These are phyloP conservation scores for Sinotaia quadrata DNA, from an alignment of 2,888 invertebrate genomes.

Conservation along the genomic window DNA sequence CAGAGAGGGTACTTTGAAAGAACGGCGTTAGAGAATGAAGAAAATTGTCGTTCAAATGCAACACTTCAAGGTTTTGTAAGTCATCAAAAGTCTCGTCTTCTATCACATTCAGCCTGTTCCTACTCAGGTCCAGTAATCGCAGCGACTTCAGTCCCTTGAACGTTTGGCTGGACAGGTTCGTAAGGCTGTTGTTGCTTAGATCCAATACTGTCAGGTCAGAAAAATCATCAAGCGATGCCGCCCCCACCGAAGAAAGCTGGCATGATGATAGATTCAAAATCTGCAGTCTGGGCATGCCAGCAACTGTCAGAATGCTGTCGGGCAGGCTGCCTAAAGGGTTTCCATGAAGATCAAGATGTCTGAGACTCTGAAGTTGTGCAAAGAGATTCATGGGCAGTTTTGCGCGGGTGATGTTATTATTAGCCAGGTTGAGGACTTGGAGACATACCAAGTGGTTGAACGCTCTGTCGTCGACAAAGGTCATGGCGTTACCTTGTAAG, in stretches of 20 bases:
- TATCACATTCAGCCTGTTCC: conserved; percentile 17
- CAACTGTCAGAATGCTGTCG: conserved; percentile 12
- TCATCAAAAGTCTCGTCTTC: conserved; percentile 8
- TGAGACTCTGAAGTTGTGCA: conserved; percentile 20
- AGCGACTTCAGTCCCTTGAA: conserved; percentile 22
- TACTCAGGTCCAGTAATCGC: conserved; percentile 26
- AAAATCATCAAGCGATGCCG: conserved; percentile 22
- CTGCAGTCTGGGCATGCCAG: conserved; percentile 15
- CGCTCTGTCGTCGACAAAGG: conserved; percentile 16
- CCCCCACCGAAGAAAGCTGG: conserved; percentile 10
- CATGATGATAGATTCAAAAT: conserved; percentile 22
- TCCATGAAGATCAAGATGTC: conserved; percentile 17
- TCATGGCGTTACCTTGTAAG: conserved; percentile 30
- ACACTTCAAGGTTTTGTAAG: conserved; percentile 5
- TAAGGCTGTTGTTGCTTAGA: conserved; percentile 27
- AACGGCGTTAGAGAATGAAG: neutral
- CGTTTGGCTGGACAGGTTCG: conserved; percentile 3
- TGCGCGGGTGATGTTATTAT: conserved; percentile 23
- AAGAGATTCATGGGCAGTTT: neutral
- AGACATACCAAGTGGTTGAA: conserved; percentile 29
- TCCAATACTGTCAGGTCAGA: conserved; percentile 21
- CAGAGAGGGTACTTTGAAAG: neutral
- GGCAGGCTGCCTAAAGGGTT: conserved; percentile 26
- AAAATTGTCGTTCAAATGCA: conserved; percentile 13
- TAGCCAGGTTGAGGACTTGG: conserved; percentile 26